phyloP scores from a whole-genome alignment of 2,797 vertebrate genomes.

The Hozukius guyotensis region DNA sequence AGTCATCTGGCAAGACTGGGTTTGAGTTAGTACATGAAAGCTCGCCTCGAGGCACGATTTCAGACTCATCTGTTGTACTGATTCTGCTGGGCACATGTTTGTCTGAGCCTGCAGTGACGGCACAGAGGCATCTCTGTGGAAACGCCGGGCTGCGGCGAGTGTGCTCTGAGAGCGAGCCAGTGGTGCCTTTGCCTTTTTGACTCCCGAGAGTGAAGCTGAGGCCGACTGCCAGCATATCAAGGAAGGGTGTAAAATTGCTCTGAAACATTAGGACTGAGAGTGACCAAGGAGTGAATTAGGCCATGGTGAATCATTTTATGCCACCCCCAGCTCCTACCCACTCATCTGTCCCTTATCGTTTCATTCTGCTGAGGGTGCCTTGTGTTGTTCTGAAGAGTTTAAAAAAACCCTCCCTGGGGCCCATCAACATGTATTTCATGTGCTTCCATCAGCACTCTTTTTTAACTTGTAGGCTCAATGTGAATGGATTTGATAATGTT shows the following conservation, averaged over 20 bases:
- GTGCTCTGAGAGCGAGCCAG: conserved; percentile 8
- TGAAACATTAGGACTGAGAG: conserved; percentile 61
- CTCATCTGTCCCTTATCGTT: conserved; percentile 68
- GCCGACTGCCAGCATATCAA: conserved; percentile 52
- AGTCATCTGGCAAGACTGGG: conserved; percentile 44
- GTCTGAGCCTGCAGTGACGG: conserved; percentile 26
- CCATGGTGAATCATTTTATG: conserved; percentile 59
- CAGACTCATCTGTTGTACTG: conserved; percentile 50
- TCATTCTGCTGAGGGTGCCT: conserved; percentile 46
- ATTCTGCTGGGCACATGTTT: conserved; percentile 48
- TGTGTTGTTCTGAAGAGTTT: conserved; percentile 45
- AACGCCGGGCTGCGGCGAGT: not conserved
- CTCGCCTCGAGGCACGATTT: conserved; percentile 39
- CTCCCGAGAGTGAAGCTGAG: conserved; percentile 28
- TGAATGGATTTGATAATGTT: conserved; percentile 54
- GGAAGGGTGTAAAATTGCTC: conserved; percentile 57
- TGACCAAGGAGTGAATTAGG: conserved; percentile 65
- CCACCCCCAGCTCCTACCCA: conserved; percentile 61
- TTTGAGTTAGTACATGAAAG: conserved; percentile 56
- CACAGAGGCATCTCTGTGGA: conserved; percentile 23
- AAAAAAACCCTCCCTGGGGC: conserved; percentile 40
- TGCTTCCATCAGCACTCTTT: conserved; percentile 56
- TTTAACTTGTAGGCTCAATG: conserved; percentile 33
- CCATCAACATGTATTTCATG: conserved; percentile 61
- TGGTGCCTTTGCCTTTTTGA: conserved; percentile 39